phyloP scores from a whole-genome alignment of 2,797 vertebrate species.

The Mionectes olivaceus region DNA sequence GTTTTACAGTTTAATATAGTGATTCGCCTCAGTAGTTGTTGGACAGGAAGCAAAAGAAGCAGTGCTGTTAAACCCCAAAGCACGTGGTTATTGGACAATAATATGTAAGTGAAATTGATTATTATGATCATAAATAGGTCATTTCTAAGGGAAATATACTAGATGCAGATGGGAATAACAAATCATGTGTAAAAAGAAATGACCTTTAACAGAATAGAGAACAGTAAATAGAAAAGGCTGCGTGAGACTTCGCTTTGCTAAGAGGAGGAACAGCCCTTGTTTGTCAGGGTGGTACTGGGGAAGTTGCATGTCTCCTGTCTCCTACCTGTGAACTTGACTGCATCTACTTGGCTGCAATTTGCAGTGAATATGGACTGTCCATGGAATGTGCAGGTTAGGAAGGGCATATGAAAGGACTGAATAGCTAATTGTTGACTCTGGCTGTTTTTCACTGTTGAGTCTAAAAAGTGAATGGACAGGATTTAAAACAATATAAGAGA shows the following conservation, averaged over 20 bases:
- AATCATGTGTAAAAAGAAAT: conserved; percentile 21
- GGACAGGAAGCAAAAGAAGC: background rate
- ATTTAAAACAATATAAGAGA: conserved; percentile 14
- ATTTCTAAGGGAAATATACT: conserved; percentile 18
- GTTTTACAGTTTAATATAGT: background rate
- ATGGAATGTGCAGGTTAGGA: background rate
- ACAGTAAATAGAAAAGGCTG: background rate
- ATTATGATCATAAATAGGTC: conserved; percentile 1
- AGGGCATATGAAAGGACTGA: background rate
- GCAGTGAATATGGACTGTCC: background rate
- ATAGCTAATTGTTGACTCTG: background rate
- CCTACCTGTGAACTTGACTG: background rate
- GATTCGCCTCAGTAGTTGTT: background rate
- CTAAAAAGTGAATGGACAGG: background rate
- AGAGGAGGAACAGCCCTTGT: background rate
- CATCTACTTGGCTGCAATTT: background rate
- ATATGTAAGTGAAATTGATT: conserved; percentile 19
- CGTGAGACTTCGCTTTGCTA: background rate
- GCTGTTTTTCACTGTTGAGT: background rate
- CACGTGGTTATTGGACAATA: background rate
- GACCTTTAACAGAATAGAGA: background rate
- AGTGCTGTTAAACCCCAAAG: background rate
- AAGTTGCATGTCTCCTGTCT: background rate
- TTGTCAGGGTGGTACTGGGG: background rate
- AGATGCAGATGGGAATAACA: background rate